Percentiles rank a stretch among this genome's conserved stretches.
Evolutionary conservation across 2,888 invertebrate species (phyloP).

Genomic region (Orchestes rusci): DNA sequence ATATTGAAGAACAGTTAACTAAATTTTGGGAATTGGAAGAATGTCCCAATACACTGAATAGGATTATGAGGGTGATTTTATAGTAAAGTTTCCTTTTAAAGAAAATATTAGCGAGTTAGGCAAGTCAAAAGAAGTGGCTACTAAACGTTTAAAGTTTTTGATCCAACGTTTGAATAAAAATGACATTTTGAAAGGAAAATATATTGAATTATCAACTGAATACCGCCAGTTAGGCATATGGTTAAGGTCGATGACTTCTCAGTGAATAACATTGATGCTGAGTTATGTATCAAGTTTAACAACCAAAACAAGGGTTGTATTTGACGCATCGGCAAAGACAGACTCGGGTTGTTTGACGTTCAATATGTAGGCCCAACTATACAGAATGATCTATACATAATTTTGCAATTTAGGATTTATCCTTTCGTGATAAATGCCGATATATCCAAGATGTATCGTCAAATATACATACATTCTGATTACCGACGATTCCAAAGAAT

Average conservation of each 20-base stretch:
- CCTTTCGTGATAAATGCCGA: slow-evolving; percentile 10
- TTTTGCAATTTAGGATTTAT: slow-evolving; percentile 7
- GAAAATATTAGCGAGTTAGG: slow-evolving; percentile 1
- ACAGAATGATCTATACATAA: slow-evolving; percentile 15
- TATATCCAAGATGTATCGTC: slow-evolving; percentile 19
- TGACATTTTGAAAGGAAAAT: slow-evolving; percentile 6
- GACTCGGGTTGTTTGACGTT: slow-evolving; percentile 12
- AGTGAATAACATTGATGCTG: background rate
- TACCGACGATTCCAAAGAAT: slow-evolving; percentile 9
- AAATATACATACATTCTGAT: slow-evolving; percentile 6
- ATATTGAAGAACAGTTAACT: background rate
- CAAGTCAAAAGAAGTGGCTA: background rate
- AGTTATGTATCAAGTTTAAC: too few species aligned
- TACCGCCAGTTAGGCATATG: slow-evolving; percentile 12
- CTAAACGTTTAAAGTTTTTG: slow-evolving; percentile 7
- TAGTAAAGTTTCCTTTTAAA: slow-evolving; percentile 5
- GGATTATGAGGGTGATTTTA: background rate
- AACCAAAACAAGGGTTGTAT: slow-evolving; percentile 2
- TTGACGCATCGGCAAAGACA: slow-evolving; percentile 11
- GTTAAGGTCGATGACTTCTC: slow-evolving; percentile 4
- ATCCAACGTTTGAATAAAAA: slow-evolving; percentile 7
- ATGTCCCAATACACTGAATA: background rate
- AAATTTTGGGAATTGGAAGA: slow-evolving; percentile 2
- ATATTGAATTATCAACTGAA: slow-evolving; percentile 10
- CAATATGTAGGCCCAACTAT: slow-evolving; percentile 14